Evolutionary conservation across 2,113 vertebrate genomes (phyloP).

Genomic region (Salvelinus alpinus): DNA sequence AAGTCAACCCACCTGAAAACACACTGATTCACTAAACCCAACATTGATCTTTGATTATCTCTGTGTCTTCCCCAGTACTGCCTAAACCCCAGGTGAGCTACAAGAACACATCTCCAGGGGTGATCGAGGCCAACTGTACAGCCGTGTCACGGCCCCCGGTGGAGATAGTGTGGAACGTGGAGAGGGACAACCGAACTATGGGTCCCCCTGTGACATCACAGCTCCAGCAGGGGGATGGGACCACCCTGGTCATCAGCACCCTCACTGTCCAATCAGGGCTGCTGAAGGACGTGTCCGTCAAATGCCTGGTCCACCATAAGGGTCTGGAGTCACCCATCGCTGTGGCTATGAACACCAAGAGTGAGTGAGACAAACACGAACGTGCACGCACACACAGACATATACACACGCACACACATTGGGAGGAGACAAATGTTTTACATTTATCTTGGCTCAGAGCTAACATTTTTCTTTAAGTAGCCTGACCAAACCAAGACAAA

Average conservation of each 20-base stretch:
- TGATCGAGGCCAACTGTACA: constrained; percentile 80
- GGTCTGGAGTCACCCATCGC: constrained; percentile 76
- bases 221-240: constrained; percentile 67
- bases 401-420: background rate
- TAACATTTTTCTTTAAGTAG: no score
- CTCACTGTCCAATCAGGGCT: constrained; percentile 67
- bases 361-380: constrained; percentile 55
- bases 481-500: no score
- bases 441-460: no score
- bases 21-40: no score
- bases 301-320: constrained; percentile 79
- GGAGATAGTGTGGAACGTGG: constrained; percentile 78
- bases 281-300: constrained; percentile 76
- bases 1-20: no score
- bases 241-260: constrained; percentile 74
- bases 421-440: no score
- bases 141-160: constrained; percentile 66
- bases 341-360: constrained; percentile 81
- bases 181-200: constrained; percentile 73
- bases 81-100: constrained; percentile 80
- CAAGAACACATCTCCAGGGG: constrained; percentile 70
- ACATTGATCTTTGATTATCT: no score
- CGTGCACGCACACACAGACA: no score
- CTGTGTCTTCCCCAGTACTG: constrained; percentile 60
- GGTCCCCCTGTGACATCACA: constrained; percentile 57